These are phyloP conservation scores for Strigamia maritima DNA, from an alignment of 2,888 invertebrate species.

Conservation along the genomic window DNA sequence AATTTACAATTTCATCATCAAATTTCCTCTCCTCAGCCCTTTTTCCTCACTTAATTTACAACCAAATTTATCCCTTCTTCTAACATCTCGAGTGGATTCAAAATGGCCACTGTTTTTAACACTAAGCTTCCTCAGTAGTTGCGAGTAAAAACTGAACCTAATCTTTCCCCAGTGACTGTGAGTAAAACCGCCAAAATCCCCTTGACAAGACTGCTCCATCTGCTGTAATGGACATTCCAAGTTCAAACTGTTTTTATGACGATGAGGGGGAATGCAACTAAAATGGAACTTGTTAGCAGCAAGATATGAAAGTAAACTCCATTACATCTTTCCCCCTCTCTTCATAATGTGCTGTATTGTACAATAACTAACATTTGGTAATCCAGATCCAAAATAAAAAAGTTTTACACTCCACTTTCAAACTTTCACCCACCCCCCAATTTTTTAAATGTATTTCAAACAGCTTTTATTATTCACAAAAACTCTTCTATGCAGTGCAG, in stretches of 20 bases:
- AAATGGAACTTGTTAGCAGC: conserved; percentile 21
- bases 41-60: conserved; percentile 14
- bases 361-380: not conserved
- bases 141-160: conserved; percentile 1
- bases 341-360: not conserved
- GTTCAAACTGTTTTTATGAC: conserved; percentile 29
- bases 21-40: not conserved
- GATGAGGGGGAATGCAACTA: conserved; percentile 22
- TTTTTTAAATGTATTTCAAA: not conserved
- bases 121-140: not conserved
- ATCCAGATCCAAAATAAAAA: not conserved
- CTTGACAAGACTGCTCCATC: conserved; percentile 27
- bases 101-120: conserved; percentile 26
- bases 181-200: conserved; percentile 24
- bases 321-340: not conserved
- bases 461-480: not conserved
- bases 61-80: conserved; percentile 4
- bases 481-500: too few species aligned
- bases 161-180: conserved; percentile 3
- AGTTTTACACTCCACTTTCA: not conserved
- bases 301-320: conserved; percentile 12
- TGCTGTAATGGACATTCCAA: conserved; percentile 29
- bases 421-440: not conserved
- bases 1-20: conserved; percentile 10
- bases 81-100: not conserved